Conservation (phyloP, 2,113 vertebrate species). For the Vulpes ferrilata region DNA sequence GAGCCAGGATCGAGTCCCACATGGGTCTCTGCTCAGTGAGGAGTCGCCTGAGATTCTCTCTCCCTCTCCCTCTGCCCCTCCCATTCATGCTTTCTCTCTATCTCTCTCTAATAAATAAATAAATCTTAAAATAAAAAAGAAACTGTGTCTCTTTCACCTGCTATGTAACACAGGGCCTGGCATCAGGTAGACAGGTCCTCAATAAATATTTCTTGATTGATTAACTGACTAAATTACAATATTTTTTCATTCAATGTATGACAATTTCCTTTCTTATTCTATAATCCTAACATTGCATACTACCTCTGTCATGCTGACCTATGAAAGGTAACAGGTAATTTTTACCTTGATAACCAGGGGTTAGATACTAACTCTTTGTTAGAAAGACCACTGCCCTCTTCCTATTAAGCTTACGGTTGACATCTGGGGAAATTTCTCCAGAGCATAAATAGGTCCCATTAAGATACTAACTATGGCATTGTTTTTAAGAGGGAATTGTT, state of each 20-base stretch:
- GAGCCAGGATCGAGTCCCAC: background rate
- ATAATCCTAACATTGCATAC: background rate
- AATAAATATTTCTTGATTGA: constrained; percentile 23
- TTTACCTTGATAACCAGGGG: constrained; percentile 17
- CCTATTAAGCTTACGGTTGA: background rate
- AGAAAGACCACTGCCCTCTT: constrained; percentile 7
- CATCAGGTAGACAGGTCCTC: background rate
- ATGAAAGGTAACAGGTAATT: constrained; percentile 49
- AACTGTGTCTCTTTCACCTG: background rate
- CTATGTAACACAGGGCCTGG: background rate
- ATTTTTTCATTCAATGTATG: background rate
- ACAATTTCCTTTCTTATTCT: constrained; percentile 33
- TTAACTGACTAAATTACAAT: background rate
- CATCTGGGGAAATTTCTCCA: background rate
- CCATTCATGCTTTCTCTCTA: background rate
- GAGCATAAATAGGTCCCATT: background rate
- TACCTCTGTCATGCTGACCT: constrained; percentile 6
- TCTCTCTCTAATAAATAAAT: background rate
- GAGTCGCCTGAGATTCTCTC: background rate
- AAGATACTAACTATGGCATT: background rate
- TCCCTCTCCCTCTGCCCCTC: background rate
- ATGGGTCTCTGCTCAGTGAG: background rate
- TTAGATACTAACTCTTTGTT: constrained; percentile 17
- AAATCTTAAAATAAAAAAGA: background rate
- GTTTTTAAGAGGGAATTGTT: background rate